Percentiles rank a stretch among this genome's conserved stretches.
These are phyloP conservation scores for Rana temporaria DNA, from an alignment of 2,113 vertebrate species.

Conservation along the genomic window DNA sequence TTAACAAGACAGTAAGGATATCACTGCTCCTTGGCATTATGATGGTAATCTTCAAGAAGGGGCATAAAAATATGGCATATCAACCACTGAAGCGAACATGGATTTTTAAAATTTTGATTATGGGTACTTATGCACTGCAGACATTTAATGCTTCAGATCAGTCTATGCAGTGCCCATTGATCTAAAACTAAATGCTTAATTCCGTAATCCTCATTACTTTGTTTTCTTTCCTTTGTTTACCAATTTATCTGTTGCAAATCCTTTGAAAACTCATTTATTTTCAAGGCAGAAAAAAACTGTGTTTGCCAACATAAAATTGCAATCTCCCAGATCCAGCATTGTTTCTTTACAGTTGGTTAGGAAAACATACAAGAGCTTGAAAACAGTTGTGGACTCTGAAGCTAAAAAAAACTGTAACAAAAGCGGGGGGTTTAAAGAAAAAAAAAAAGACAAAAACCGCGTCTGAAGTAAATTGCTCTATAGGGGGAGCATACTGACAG, in stretches of 20 bases:
- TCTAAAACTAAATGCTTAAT: background rate
- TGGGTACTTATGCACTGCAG: background rate
- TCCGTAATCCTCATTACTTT: background rate
- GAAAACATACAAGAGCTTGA: constrained; percentile 55
- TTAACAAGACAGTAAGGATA: no score
- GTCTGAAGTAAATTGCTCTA: constrained; percentile 55
- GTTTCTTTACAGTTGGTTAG: constrained; percentile 55
- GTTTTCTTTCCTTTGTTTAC: background rate
- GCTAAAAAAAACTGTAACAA: constrained; percentile 45
- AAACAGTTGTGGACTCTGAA: constrained; percentile 8
- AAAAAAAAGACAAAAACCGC: constrained; percentile 57
- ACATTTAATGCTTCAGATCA: constrained; percentile 3
- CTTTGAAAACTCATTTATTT: constrained; percentile 38
- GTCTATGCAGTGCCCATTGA: background rate
- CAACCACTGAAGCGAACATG: no score
- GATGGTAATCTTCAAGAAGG: no score
- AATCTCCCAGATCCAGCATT: constrained; percentile 42
- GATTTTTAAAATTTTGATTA: background rate
- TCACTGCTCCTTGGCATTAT: no score
- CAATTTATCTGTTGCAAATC: constrained; percentile 20
- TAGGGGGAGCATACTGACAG: constrained; percentile 38
- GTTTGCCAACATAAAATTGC: constrained; percentile 56
- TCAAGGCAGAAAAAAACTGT: constrained; percentile 23
- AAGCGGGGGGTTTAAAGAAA: constrained; percentile 48
- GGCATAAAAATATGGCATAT: no score